Conservation (phyloP, 2,797 vertebrate species). For the Sebastes alutus region DNA sequence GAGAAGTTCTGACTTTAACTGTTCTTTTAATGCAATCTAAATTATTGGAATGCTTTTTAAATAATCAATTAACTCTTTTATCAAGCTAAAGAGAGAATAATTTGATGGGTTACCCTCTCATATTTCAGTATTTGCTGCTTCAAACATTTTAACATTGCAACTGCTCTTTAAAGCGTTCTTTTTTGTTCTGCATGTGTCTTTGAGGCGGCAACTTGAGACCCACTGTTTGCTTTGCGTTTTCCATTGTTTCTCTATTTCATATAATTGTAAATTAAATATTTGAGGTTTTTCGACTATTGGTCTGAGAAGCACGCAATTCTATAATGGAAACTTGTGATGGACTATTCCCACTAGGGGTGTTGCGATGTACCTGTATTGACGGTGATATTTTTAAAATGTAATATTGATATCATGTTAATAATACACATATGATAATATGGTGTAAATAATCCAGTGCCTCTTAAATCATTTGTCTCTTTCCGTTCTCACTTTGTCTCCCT, state of each 20-base stretch:
- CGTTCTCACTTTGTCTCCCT: too few species aligned
- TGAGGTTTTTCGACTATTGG: accelerated
- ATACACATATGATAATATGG: too few species aligned
- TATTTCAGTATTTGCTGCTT: neutral
- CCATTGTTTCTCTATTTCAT: neutral
- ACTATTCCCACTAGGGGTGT: too few species aligned
- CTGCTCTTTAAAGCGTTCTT: neutral
- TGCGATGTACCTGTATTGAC: too few species aligned
- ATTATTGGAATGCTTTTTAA: neutral
- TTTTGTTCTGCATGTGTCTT: neutral
- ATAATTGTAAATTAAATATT: neutral
- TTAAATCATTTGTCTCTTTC: too few species aligned
- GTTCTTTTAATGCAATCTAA: neutral
- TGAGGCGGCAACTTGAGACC: neutral
- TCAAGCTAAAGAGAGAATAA: neutral
- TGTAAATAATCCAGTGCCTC: too few species aligned
- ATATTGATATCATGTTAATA: too few species aligned
- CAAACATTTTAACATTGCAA: neutral
- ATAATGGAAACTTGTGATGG: neutral
- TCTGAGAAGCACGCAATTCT: neutral
- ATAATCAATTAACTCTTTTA: neutral
- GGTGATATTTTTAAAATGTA: too few species aligned
- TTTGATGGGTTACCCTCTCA: neutral
- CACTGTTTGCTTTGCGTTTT: neutral
- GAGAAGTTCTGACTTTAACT: neutral